Base-by-base conservation (phyloP, 2,888 invertebrate species). In the Drosophila niveifrons region DNA sequence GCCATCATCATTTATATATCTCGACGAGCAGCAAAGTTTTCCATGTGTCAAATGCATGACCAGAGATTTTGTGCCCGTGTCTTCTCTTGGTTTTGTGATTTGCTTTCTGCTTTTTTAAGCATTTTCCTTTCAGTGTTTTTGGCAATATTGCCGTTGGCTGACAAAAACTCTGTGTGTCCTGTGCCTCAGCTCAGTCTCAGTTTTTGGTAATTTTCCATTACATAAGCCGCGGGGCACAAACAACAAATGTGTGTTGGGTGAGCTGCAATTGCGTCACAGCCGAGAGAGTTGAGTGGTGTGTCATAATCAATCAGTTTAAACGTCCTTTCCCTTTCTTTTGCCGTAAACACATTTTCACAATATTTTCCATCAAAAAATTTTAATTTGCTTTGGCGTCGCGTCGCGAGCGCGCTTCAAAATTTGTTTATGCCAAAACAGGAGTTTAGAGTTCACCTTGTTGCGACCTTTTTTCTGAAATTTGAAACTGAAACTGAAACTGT, bases 11-110 rank as follows among this genome's bases (percentile, higher is more conserved):
- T 80, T 82, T 78, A 72, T 78, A 72, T 69, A 72, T 77, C 64
- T 65, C 61, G 59, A 47, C 23, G 23, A 23, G 23, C 23, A 23
- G 65, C 56, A 51, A 57, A 71, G 64, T 71, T 73, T 70, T 70
- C 67, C 84, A 87, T 83, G 81, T 86, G 89, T 87, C 89, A 87
- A 84, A 80, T 87, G 84, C 87, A 82, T 67, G 83, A 59, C 43
- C 74, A 78, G 66, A 58, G 75, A 80, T 67, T 78, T 78, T 65
- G 51, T 18, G 51, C 48, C 69, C 70, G 57, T 82, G 65, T 65
- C 41, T 46, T 41, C 39, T 8, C 43, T 23, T 23, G 23, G 15
- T 39, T 41, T 57, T 58, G 31, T 59, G 77, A 66, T 73, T 75
- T 61, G 71, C 66, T 76, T 67, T 50, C 58, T 74, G 63, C 28